Evolutionary conservation across 2,888 invertebrate species (phyloP).

Genomic region (Amphimallon solstitiale): DNA sequence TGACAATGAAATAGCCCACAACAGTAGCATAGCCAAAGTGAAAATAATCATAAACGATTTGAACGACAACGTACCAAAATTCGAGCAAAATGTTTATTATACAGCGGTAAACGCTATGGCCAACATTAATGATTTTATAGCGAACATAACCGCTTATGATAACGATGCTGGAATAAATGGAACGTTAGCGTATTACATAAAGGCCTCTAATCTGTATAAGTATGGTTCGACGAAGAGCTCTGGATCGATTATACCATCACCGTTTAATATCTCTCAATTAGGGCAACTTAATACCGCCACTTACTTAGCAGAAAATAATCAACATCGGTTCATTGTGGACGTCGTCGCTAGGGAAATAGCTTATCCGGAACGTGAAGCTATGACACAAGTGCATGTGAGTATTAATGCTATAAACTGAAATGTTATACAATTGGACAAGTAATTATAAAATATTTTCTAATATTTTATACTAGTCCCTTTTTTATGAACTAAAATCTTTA

Average conservation of each 20-base stretch:
- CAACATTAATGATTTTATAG: conserved; percentile 77
- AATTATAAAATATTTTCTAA: too few species aligned
- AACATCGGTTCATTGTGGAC: conserved; percentile 86
- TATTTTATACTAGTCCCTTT: too few species aligned
- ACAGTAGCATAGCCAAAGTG: conserved; percentile 78
- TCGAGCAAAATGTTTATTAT: conserved; percentile 56
- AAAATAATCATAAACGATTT: conserved; percentile 79
- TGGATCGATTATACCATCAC: conserved; percentile 89
- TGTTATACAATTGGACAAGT: too few species aligned
- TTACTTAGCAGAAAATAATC: conserved; percentile 89
- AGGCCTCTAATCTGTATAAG: conserved; percentile 83
- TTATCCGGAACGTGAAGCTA: conserved; percentile 80
- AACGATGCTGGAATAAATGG: conserved; percentile 87
- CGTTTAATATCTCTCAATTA: conserved; percentile 80
- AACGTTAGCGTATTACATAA: conserved; percentile 82
- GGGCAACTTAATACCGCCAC: conserved; percentile 80
- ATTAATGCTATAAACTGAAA: too few species aligned
- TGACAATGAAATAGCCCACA: conserved; percentile 61
- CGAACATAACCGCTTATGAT: conserved; percentile 82
- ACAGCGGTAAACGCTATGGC: conserved; percentile 81
- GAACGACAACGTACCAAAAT: conserved; percentile 84
- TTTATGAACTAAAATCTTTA: too few species aligned
- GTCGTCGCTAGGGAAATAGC: conserved; percentile 85
- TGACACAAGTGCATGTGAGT: conserved; percentile 81
- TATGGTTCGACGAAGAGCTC: conserved; percentile 79